phyloP scores from a whole-genome alignment of 2,888 invertebrate species.

The Xylota segnis region DNA sequence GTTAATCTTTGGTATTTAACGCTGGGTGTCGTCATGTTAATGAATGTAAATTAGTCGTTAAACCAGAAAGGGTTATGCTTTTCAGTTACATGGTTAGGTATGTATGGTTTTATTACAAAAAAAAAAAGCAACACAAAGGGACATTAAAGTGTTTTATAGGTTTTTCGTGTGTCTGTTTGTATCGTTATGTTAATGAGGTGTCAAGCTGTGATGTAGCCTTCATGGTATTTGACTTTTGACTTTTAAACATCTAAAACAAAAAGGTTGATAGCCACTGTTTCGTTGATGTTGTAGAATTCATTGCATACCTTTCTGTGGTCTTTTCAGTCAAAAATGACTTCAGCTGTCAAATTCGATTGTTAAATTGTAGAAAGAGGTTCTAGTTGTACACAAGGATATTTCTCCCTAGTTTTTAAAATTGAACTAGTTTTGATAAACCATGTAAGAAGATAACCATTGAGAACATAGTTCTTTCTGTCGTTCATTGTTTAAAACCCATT shows the following conservation, averaged over 20 bases:
- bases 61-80: slow-evolving; percentile 21
- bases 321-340: no score
- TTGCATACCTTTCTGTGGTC: no score
- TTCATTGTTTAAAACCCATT: no score
- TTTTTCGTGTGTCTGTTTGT: neutral
- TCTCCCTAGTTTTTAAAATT: no score
- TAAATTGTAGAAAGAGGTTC: no score
- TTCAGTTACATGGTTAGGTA: neutral
- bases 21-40: slow-evolving; percentile 3
- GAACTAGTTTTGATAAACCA: no score
- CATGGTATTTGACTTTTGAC: neutral
- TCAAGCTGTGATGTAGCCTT: slow-evolving; percentile 14
- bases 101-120: slow-evolving; percentile 10
- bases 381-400: no score
- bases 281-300: no score
- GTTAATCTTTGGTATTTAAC: slow-evolving; percentile 1
- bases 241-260: neutral
- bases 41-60: slow-evolving; percentile 41
- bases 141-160: slow-evolving; percentile 39
- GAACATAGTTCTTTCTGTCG: no score
- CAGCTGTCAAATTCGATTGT: no score
- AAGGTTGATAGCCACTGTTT: neutral
- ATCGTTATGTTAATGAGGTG: slow-evolving; percentile 28
- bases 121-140: neutral
- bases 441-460: no score